Conservation (phyloP, 1,140 invertebrate genomes). For the Hycleus phaleratus region DNA sequence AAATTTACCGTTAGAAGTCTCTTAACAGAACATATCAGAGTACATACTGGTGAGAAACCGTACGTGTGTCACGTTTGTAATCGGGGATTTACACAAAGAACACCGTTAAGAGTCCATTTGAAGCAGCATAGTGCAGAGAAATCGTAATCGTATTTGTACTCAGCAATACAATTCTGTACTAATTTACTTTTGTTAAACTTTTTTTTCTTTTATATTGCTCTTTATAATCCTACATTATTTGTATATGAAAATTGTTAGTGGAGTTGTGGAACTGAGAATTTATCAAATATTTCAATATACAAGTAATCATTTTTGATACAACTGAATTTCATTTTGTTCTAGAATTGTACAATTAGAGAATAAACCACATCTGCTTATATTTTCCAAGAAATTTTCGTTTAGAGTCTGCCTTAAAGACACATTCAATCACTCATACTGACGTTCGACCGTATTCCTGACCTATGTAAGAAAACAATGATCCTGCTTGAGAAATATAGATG, state of each 20-base stretch:
- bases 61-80: constrained; percentile 7
- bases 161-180: too few relatives aligned
- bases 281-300: too few relatives aligned
- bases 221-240: not conserved
- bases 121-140: not conserved
- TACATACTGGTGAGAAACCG: constrained; percentile 2
- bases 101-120: not conserved
- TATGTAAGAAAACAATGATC: constrained; percentile 3
- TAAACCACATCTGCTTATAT: too few relatives aligned
- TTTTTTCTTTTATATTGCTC: not conserved
- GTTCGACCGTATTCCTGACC: too few relatives aligned
- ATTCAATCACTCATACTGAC: too few relatives aligned
- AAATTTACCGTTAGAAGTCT: not conserved
- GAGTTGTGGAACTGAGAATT: too few relatives aligned
- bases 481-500: constrained; percentile 31
- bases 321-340: too few relatives aligned
- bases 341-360: too few relatives aligned
- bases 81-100: constrained; percentile 1
- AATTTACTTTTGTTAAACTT: not conserved
- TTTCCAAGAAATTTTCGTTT: too few relatives aligned
- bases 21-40: not conserved
- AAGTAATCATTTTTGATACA: too few relatives aligned
- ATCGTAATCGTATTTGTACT: not conserved
- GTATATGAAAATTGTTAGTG: not conserved
- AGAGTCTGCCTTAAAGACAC: too few relatives aligned